Conservation (phyloP, 1,140 invertebrate species). For the Ladona fulva region DNA sequence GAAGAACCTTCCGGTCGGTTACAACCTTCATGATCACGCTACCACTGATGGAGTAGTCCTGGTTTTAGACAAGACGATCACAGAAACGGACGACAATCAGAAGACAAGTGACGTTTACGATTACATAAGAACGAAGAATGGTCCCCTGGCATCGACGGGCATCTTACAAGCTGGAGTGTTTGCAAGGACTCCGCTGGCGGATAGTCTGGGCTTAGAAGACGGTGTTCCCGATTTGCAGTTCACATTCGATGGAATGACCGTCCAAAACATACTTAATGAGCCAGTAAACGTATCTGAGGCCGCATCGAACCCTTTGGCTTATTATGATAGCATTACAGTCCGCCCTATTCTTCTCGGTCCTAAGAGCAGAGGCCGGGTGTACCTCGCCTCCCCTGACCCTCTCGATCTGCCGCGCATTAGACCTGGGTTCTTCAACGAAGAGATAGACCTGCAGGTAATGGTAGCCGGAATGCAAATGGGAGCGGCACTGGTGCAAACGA, state of each 20-base stretch:
- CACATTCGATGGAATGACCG: neutral
- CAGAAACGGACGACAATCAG: neutral
- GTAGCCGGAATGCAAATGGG: conserved; percentile 12
- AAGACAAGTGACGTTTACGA: neutral
- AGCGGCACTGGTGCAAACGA: neutral
- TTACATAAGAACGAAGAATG: neutral
- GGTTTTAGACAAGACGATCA: neutral
- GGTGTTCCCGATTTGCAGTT: neutral
- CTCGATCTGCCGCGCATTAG: conserved; percentile 52
- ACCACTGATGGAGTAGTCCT: conserved; percentile 26
- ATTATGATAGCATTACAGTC: conserved; percentile 33
- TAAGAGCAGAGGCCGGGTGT: conserved; percentile 39
- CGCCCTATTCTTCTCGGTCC: conserved; percentile 43
- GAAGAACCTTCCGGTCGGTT: conserved; percentile 62
- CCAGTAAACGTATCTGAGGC: neutral
- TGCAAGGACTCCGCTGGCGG: neutral
- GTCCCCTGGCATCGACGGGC: neutral
- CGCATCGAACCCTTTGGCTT: neutral
- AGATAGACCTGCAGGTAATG: conserved; percentile 37
- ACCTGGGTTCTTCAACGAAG: conserved; percentile 49
- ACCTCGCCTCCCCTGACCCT: conserved; percentile 44
- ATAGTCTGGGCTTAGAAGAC: neutral
- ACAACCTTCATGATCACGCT: conserved; percentile 69
- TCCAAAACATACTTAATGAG: neutral
- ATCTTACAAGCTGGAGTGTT: neutral